Base-by-base conservation (phyloP, 2,888 invertebrate genomes). In the Nasonia oneida region DNA sequence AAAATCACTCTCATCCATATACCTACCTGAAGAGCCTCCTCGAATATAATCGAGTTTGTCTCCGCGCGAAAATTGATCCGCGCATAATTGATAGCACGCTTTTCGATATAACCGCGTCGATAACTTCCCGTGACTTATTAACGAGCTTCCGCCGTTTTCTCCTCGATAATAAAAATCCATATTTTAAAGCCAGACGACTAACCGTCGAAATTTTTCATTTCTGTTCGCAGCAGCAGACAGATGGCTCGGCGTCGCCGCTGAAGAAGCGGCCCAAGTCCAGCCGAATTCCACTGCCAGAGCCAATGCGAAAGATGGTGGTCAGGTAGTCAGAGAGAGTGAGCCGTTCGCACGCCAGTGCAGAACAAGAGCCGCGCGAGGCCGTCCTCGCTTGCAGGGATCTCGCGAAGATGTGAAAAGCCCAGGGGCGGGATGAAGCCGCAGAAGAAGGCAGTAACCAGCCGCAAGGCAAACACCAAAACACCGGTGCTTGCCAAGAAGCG, bases 351-450 rank as follows among this genome's bases (percentile, higher is more conserved):
- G n/a, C 18, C 3, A 5, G 57, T 6, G 10, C 6, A 42, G 6
- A 42, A 10, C 42, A 42, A 29, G 29, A 29, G 29, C 29, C 10
- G 1, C n/a, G 57, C 57, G 64, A 83, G 70, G 47, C 33, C 23
- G 23, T 85, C 64, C 47, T 64, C 74, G 80, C 80, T 86, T 83
- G 87, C 85, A 87, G n/a, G 18, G n/a, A 57, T 57, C 57, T 57
- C 57, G 78, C 87, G 88, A 93, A 92, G 89, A 93, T 93, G 93
- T 92, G 91, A 93, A 91, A 88, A 87, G 77, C 88, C 88, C 86
- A 86, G 29, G 76, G 37, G 89, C 88, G 91, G 90, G 90, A 93
- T 93, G 93, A 93, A 93, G 92, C 93, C 93, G 90, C 93, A 93
- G 90, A 93, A 93, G 90, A 93, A 93, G 93, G 92, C 92, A 88